These are phyloP conservation scores for Nematolebias whitei DNA, from an alignment of 2,113 vertebrate genomes.

Conservation along the genomic window DNA sequence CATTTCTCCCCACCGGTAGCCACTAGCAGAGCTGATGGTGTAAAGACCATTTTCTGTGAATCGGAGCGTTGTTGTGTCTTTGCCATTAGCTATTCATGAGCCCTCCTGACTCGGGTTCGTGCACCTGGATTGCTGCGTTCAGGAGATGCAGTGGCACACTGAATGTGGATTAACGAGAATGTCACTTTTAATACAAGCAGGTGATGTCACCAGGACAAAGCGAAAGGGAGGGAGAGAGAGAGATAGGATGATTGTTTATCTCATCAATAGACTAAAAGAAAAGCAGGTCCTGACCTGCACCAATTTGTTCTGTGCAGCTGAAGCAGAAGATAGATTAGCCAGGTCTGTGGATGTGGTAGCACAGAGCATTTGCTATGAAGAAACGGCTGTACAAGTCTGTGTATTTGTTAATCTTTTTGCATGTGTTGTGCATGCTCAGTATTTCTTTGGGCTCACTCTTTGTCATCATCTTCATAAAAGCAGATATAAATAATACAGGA, in stretches of 20 bases:
- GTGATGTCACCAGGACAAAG: conserved; percentile 33
- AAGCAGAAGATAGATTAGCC: conserved; percentile 53
- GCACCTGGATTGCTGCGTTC: conserved; percentile 49
- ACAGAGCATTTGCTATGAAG: conserved; percentile 19
- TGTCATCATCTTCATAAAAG: conserved; percentile 32
- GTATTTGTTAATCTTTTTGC: conserved; percentile 20
- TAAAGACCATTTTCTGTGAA: conserved; percentile 66
- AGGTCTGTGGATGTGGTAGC: conserved; percentile 17
- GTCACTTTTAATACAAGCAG: conserved; percentile 62
- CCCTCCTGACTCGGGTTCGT: conserved; percentile 40
- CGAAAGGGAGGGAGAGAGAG: conserved; percentile 4
- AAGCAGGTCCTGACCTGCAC: conserved; percentile 44
- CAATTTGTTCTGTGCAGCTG: conserved; percentile 48
- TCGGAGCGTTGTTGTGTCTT: conserved; percentile 53
- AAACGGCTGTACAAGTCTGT: not conserved
- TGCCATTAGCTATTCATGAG: conserved; percentile 75
- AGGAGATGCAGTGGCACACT: conserved; percentile 40
- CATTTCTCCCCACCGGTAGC: conserved; percentile 33
- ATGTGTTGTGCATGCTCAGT: not conserved
- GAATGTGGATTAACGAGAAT: conserved; percentile 66
- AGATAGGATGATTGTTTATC: conserved; percentile 59
- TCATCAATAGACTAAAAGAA: conserved; percentile 57
- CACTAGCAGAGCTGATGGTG: conserved; percentile 43
- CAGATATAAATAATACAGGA: conserved; percentile 44
- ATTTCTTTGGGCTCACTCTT: conserved; percentile 4